Percentiles rank a stretch among this genome's conserved stretches.
Evolutionary conservation across 2,888 invertebrate genomes (phyloP).

Genomic region (Cyclophora albipunctata): DNA sequence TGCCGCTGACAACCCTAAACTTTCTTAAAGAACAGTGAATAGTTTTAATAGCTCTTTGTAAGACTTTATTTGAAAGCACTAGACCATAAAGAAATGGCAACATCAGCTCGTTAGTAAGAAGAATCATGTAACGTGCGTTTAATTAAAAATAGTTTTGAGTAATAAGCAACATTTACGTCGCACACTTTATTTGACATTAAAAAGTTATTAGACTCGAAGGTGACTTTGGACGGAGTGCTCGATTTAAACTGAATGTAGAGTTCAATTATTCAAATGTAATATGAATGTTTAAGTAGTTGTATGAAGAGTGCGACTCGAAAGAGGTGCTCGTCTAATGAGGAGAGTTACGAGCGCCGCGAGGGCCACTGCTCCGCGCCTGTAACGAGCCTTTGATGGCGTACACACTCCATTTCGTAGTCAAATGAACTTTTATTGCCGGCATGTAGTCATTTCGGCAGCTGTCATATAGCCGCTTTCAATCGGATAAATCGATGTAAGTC

Average conservation of each 20-base stretch:
- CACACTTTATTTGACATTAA: not conserved
- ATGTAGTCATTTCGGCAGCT: slow-evolving; percentile 11
- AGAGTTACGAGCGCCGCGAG: slow-evolving; percentile 22
- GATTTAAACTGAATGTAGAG: slow-evolving; percentile 1
- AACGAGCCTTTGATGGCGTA: slow-evolving; percentile 31
- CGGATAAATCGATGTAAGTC: slow-evolving; percentile 10
- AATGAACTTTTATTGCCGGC: slow-evolving; percentile 9
- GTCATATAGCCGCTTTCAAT: slow-evolving; percentile 11
- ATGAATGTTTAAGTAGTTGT: slow-evolving; percentile 8
- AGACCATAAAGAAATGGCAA: too few species aligned
- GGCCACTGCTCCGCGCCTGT: slow-evolving; percentile 23
- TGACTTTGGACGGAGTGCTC: slow-evolving; percentile 3
- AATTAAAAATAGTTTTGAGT: not conserved
- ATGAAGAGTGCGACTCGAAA: not conserved
- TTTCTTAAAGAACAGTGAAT: too few species aligned
- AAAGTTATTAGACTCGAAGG: slow-evolving; percentile 2
- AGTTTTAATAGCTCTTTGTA: too few species aligned
- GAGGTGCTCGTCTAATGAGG: slow-evolving; percentile 13
- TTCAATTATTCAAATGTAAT: slow-evolving; percentile 8
- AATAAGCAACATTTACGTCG: not conserved
- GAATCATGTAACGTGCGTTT: too few species aligned
- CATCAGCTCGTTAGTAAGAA: too few species aligned
- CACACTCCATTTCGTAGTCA: slow-evolving; percentile 13
- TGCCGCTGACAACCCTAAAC: too few species aligned
- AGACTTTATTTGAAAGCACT: too few species aligned